These are phyloP conservation scores for Callospermophilus lateralis DNA, from an alignment of 2,113 vertebrate genomes.

Conservation along the genomic window DNA sequence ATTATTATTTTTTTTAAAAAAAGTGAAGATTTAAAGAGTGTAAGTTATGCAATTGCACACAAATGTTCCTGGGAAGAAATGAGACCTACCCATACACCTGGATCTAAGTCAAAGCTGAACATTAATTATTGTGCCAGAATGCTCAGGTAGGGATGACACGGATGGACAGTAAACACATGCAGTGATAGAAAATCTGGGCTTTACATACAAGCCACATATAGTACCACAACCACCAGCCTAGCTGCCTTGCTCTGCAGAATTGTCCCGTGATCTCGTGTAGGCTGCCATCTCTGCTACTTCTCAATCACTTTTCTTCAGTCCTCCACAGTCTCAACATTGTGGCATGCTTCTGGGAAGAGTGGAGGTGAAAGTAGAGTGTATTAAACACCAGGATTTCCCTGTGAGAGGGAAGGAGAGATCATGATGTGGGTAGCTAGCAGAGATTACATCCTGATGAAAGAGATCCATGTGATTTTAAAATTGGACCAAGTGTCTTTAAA, in stretches of 20 bases:
- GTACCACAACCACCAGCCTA: neutral
- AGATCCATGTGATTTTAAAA: neutral
- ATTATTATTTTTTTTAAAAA: neutral
- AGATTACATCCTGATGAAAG: neutral
- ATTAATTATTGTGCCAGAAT: neutral
- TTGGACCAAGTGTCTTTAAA: neutral
- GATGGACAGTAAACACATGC: neutral
- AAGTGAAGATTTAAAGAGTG: neutral
- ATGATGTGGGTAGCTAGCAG: neutral
- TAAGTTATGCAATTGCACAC: neutral
- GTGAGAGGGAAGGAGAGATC: neutral
- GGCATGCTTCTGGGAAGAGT: neutral
- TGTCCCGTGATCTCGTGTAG: rapidly evolving
- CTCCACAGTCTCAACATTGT: neutral
- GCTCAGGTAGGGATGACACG: neutral
- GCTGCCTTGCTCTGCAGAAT: neutral
- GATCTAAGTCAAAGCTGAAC: neutral
- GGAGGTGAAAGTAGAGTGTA: neutral
- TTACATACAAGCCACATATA: neutral
- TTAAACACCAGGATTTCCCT: neutral
- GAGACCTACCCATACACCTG: neutral
- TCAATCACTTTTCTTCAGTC: neutral
- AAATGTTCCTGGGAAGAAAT: neutral
- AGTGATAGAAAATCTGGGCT: neutral
- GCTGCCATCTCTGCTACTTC: neutral